A percentile compares a stretch with the other conserved stretches of the same genome.
Evolutionary conservation across 2,113 vertebrate species (phyloP).

Genomic region (Gymnocephalus cernua): DNA sequence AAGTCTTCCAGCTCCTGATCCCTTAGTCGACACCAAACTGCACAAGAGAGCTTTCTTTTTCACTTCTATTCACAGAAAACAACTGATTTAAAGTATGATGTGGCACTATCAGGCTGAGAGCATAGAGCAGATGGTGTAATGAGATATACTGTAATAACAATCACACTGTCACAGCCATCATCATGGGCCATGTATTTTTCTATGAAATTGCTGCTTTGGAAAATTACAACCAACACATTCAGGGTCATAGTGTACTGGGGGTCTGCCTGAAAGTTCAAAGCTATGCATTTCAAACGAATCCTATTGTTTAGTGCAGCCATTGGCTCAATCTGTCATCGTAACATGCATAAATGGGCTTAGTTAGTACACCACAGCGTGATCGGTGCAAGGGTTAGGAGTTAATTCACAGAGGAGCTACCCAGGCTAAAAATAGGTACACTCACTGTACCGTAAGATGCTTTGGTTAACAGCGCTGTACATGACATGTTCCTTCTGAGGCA

Average conservation of each 20-base stretch:
- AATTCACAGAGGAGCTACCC: neutral
- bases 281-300: conserved; percentile 67
- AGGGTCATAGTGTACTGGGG: conserved; percentile 7
- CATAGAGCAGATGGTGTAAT: conserved; percentile 70
- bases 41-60: neutral
- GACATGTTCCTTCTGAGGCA: neutral
- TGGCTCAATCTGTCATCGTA: conserved; percentile 25
- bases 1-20: neutral
- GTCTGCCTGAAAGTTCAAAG: conserved; percentile 51
- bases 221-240: conserved; percentile 7
- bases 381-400: conserved; percentile 22
- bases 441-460: neutral
- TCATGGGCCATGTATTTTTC: conserved; percentile 29
- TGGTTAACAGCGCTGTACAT: neutral
- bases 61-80: conserved; percentile 1
- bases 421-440: conserved; percentile 17
- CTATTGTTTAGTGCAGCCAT: conserved; percentile 14
- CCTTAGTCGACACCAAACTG: neutral
- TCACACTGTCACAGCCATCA: conserved; percentile 56
- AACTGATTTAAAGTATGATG: conserved; percentile 41
- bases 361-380: conserved; percentile 16
- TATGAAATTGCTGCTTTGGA: conserved; percentile 37
- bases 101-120: conserved; percentile 27
- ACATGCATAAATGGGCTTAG: conserved; percentile 30
- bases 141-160: conserved; percentile 62